phyloP scores from a whole-genome alignment of 2,797 vertebrate species.

The Luscinia luscinia region DNA sequence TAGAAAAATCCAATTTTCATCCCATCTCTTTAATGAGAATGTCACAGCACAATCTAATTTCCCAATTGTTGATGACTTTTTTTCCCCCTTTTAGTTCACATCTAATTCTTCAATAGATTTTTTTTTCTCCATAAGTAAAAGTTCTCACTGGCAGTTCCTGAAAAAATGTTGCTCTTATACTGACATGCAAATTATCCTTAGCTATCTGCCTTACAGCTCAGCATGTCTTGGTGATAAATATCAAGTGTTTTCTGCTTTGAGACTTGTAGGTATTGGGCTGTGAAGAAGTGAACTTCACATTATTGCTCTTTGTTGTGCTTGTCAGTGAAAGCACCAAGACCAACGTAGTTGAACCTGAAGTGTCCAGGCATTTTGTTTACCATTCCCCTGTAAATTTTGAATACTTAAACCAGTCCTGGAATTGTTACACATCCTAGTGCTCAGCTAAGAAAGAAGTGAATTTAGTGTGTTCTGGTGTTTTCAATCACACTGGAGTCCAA shows the following conservation, averaged over 20 bases:
- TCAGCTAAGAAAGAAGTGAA: neutral
- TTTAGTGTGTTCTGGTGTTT: neutral
- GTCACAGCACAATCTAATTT: neutral
- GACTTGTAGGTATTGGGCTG: neutral
- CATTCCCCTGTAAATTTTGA: neutral
- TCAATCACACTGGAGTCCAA: neutral
- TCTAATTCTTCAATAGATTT: neutral
- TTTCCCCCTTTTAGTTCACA: neutral
- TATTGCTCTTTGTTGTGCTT: neutral
- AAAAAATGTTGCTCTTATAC: neutral
- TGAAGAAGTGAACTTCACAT: neutral
- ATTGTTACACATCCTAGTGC: neutral
- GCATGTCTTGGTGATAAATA: neutral
- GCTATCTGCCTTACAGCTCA: neutral
- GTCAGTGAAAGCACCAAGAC: neutral
- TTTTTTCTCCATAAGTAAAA: neutral
- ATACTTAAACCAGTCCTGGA: neutral
- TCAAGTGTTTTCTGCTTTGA: neutral
- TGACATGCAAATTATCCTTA: neutral
- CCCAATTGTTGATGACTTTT: neutral
- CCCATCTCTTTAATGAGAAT: neutral
- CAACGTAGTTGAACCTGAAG: neutral
- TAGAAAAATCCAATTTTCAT: slow-evolving; percentile 17
- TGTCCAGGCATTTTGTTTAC: neutral
- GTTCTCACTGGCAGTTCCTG: neutral